phyloP scores from a whole-genome alignment of 2,888 invertebrate species.

The Plemyria rubiginata region DNA sequence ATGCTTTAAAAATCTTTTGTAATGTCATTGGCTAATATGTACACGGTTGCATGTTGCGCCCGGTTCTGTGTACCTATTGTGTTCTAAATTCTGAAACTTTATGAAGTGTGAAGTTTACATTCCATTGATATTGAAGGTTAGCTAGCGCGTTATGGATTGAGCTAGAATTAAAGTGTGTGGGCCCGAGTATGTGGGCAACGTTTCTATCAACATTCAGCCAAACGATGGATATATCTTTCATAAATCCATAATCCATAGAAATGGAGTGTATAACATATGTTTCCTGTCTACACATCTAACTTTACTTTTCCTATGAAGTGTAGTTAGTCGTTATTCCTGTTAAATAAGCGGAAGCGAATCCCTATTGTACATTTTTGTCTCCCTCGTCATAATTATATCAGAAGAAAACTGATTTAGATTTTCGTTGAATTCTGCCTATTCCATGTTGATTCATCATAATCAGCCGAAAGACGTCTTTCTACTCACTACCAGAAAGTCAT shows the following conservation, averaged over 20 bases:
- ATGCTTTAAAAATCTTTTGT: neutral
- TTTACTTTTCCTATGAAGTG: conserved; percentile 55
- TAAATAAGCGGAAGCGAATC: conserved; percentile 55
- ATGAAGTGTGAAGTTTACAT: conserved; percentile 32
- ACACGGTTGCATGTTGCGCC: conserved; percentile 5
- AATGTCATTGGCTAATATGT: neutral
- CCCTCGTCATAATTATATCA: conserved; percentile 46
- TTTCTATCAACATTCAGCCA: conserved; percentile 33
- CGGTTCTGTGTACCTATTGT: conserved; percentile 15
- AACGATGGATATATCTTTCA: conserved; percentile 36
- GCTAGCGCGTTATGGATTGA: conserved; percentile 33
- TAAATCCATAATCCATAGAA: conserved; percentile 39
- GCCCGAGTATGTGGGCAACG: conserved; percentile 39
- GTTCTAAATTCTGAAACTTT: conserved; percentile 35
- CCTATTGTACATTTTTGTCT: conserved; percentile 50
- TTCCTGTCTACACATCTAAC: conserved; percentile 41
- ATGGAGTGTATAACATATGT: conserved; percentile 44
- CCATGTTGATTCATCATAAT: conserved; percentile 1
- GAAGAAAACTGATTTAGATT: conserved; percentile 9
- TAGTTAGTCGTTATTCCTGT: conserved; percentile 59
- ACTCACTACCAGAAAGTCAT: neutral
- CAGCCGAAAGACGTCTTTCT: neutral
- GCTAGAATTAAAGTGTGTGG: conserved; percentile 40
- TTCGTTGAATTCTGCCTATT: conserved; percentile 6
- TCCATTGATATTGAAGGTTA: conserved; percentile 39